Percentiles rank a stretch among this genome's conserved stretches.
Evolutionary conservation across 2,888 invertebrate genomes (phyloP).

Genomic region (Netelia virgata): DNA sequence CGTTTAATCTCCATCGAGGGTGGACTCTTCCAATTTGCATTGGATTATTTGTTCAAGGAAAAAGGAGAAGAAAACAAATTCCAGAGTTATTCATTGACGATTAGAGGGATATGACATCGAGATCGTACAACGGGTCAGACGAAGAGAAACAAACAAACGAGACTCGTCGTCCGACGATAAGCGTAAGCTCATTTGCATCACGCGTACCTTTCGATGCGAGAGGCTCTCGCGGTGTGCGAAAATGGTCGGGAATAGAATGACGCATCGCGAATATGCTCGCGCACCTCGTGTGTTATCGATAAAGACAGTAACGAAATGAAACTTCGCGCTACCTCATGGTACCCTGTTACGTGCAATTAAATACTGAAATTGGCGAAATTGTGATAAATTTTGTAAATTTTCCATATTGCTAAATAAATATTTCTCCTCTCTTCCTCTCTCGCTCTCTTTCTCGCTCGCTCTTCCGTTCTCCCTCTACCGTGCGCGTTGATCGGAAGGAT

Average conservation of each 20-base stretch:
- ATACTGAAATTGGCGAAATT: constrained; percentile 59
- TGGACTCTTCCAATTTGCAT: constrained; percentile 60
- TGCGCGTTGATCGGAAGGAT: neutral
- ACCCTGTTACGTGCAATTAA: constrained; percentile 76
- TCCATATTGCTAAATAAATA: neutral
- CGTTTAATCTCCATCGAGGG: constrained; percentile 45
- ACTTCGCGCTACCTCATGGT: constrained; percentile 70
- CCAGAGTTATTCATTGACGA: constrained; percentile 55
- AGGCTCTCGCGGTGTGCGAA: neutral
- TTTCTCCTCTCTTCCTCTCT: neutral
- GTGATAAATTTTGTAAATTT: constrained; percentile 23
- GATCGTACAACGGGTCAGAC: constrained; percentile 59
- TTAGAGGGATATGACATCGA: constrained; percentile 47
- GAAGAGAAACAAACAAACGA: constrained; percentile 21
- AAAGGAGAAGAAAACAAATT: constrained; percentile 19
- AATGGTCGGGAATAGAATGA: constrained; percentile 22
- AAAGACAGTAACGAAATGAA: constrained; percentile 65
- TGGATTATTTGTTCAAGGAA: constrained; percentile 43
- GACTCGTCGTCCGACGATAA: constrained; percentile 28
- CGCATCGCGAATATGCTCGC: constrained; percentile 68
- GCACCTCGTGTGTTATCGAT: constrained; percentile 68
- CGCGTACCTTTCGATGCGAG: constrained; percentile 6
- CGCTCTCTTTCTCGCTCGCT: neutral
- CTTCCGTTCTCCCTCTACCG: neutral
- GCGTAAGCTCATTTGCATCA: constrained; percentile 59